Evolutionary conservation across 2,888 invertebrate genomes (phyloP), one percentile per base, ranked within the genome.

Genomic region (Pollenia angustigena): DNA sequence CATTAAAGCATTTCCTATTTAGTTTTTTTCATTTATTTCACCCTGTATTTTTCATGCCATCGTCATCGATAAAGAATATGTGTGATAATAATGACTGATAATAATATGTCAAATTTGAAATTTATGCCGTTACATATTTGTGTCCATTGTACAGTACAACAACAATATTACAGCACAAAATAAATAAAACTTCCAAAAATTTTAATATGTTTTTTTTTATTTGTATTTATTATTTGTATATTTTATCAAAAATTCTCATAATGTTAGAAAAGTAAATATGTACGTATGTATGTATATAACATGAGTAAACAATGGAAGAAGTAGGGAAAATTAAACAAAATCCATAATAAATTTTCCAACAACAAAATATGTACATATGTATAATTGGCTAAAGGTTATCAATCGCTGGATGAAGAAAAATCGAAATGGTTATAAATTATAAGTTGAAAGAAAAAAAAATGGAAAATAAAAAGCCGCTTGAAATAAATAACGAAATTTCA

Each of bases 71-170:
- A 32, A 32, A 6, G 58, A 32, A 11, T 42, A 11, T 69, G 42
- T 71, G 18, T 75, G n/a, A 50, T 9, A 4, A 2, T 44, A 74
- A 78, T 78, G 81, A 62, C 81, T 69, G 78, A 79, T 82, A 82
- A 85, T 71, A 75, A 44, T 40, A 54, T 69, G 56, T 74, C 78
- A 74, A 85, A 74, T 85, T 69, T n/a, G 23, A 76, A 72, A 78
- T 78, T 74, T 69, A 60, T 81, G 52, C 54, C 71, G 64, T 72
- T 64, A 72, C 78, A 83, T 74, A 56, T 60, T 4, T 56, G 68
- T 23, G 11, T 32, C 16, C n/a, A 64, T 62, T 78, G 14, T 52
- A 40, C 16, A 32, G 3, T 11, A 58, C 11, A n/a, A 6, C 10
- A 32, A 32, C 4, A 32, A 32, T 6, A 23, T 68, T 68, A 71